Base-by-base conservation (phyloP, 2,888 invertebrate genomes). In the Tipula lateralis region DNA sequence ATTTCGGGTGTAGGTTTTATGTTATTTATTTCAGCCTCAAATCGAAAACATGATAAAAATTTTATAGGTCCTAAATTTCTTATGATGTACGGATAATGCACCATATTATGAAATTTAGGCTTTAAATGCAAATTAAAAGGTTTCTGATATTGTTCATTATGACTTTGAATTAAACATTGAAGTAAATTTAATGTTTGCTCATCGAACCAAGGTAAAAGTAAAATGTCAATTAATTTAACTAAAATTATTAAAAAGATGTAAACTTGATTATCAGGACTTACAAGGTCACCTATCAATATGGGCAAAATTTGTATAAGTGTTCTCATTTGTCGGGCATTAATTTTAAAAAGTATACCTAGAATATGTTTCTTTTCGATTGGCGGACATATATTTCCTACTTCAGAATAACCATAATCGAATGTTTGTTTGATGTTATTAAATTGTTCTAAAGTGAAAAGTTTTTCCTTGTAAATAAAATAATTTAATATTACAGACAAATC, bases 11-110 rank as follows among this genome's bases (percentile, higher is more conserved):
- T 85, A 85, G 24, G 50, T 32, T 82, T 85, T 86, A 83, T 85
- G 85, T 24, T 85, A 36, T 84, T 85, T 84, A 32, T 86, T 84
- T 85, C 34, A 66, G 86, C 83, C 84, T 86, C 85, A 83, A 83
- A 86, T 50, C 85, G 80, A 36, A 86, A 66, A 66, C 66, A 16
- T 19, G 19, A 66, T 24, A 66, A 66, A 24, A 66, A 16, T 19
- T 16, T 66, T 5, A 66, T 66, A 9, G 66, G 16, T 16, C 66
- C 66, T 66, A 66, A 24, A 24, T 6, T 66, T 66, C 24, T 24
- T 66, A 66, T 66, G 9, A 66, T 16, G 16, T 5, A 3, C 12
- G 66, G 66, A 66, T 66, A 86, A 83, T 86, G 85, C 3, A 85
- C 85, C 9, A 86, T 29, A 50, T 85, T 85, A 34, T 86, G 86